Percentiles rank a stretch among this genome's conserved stretches.
These are phyloP conservation scores for Erebia palarica DNA, from an alignment of 2,888 invertebrate species.

Conservation along the genomic window DNA sequence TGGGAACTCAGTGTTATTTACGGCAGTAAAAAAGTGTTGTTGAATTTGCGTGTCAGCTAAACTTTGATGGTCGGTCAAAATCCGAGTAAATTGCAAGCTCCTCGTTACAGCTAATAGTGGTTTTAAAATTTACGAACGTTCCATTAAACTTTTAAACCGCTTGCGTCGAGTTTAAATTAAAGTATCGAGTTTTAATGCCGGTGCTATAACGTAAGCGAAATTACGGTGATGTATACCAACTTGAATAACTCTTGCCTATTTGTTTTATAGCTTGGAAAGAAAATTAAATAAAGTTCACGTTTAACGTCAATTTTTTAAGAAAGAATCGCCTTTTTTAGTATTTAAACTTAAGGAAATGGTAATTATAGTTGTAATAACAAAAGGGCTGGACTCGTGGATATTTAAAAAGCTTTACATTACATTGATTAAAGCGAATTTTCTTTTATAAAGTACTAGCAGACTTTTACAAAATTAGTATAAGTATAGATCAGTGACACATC, in stretches of 20 bases:
- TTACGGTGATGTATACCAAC: not conserved
- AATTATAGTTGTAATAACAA: too few relatives aligned
- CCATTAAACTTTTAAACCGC: constrained; percentile 24
- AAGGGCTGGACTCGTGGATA: too few relatives aligned
- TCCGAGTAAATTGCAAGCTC: constrained; percentile 13
- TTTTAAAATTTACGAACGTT: constrained; percentile 29
- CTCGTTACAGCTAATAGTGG: constrained; percentile 26
- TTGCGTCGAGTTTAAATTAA: constrained; percentile 23
- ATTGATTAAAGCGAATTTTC: too few relatives aligned
- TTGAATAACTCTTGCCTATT: constrained; percentile 13
- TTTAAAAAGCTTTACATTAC: too few relatives aligned
- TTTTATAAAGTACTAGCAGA: too few relatives aligned
- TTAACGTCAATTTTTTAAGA: not conserved
- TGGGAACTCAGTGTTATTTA: not conserved
- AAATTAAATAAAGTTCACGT: not conserved
- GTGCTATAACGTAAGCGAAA: not conserved
- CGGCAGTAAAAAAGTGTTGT: not conserved
- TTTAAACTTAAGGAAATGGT: too few relatives aligned
- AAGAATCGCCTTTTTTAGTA: too few relatives aligned
- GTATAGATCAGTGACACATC: too few relatives aligned
- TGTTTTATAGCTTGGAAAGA: constrained; percentile 6
- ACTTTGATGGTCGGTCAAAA: constrained; percentile 7
- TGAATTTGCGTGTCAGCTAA: constrained; percentile 17
- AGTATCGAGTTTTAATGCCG: constrained; percentile 19
- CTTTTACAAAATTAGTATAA: too few relatives aligned